A percentile compares a stretch with the other conserved stretches of the same genome.
Evolutionary conservation across 2,888 invertebrate species (phyloP).

Genomic region (Cerastis leucographa): DNA sequence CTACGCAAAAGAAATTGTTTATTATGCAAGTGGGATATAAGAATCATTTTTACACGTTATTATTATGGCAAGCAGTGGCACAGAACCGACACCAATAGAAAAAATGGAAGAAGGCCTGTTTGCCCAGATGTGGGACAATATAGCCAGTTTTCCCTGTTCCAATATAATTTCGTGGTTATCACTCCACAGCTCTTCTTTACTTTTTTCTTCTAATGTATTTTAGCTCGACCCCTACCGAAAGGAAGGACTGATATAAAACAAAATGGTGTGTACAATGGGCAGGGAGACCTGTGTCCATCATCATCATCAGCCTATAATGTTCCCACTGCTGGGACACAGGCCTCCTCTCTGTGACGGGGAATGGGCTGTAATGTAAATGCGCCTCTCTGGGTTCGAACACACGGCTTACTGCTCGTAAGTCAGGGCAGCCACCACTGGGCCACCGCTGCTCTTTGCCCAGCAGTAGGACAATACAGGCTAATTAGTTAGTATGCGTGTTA

Average conservation of each 20-base stretch:
- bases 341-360: no score
- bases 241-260: no score
- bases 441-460: no score
- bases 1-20: neutral
- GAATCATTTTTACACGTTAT: neutral
- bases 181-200: neutral
- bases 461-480: neutral
- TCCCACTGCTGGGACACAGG: no score
- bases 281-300: no score
- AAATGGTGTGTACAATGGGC: no score
- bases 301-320: no score
- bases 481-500: slow-evolving; percentile 21
- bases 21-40: neutral
- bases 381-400: no score
- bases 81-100: neutral
- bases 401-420: no score
- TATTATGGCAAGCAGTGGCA: neutral
- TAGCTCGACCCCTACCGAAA: no score
- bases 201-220: neutral
- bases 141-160: neutral
- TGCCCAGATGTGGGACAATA: neutral
- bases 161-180: neutral
- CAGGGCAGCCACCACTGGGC: no score
- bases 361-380: no score
- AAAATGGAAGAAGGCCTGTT: neutral